These are phyloP conservation scores for Drosophila parvula DNA, from an alignment of 1,140 invertebrate genomes.

Conservation along the genomic window DNA sequence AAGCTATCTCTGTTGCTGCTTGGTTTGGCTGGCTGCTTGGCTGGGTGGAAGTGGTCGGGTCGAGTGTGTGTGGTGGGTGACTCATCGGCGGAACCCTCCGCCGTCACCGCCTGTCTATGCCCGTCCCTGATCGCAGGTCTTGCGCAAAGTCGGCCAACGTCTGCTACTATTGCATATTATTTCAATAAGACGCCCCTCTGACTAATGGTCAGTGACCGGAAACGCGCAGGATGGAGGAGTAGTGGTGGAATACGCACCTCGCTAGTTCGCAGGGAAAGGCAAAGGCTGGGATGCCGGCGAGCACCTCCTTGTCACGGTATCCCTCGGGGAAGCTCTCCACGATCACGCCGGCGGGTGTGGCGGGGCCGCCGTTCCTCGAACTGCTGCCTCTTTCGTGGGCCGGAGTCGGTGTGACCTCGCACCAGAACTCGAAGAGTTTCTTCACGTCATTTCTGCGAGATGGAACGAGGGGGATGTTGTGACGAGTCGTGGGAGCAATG, in stretches of 20 bases:
- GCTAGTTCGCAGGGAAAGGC: conserved; percentile 92
- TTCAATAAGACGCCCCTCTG: conserved; percentile 24
- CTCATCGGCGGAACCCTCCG: conserved; percentile 31
- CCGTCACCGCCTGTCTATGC: conserved; percentile 5
- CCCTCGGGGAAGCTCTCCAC: conserved; percentile 90
- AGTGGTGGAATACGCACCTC: conserved; percentile 86
- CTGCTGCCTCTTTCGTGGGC: conserved; percentile 83
- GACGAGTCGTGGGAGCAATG: conserved; percentile 32
- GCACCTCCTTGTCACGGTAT: conserved; percentile 89
- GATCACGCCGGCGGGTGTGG: conserved; percentile 86
- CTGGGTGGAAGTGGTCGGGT: conserved; percentile 37
- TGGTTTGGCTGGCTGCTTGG: conserved; percentile 21
- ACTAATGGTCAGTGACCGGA: conserved; percentile 36
- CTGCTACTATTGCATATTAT: conserved; percentile 30
- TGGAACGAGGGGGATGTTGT: neutral
- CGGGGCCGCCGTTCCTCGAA: conserved; percentile 40
- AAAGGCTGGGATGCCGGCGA: conserved; percentile 92
- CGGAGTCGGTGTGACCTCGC: conserved; percentile 88
- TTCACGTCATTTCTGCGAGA: conserved; percentile 89
- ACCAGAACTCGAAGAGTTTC: conserved; percentile 93
- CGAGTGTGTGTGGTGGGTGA: conserved; percentile 28
- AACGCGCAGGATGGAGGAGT: conserved; percentile 9
- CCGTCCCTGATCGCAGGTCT: conserved; percentile 24
- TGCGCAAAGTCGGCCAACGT: conserved; percentile 25
- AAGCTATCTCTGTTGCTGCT: conserved; percentile 63